Evolutionary conservation across 2,888 invertebrate genomes (phyloP).

Genomic region (Slavum lentiscoides): DNA sequence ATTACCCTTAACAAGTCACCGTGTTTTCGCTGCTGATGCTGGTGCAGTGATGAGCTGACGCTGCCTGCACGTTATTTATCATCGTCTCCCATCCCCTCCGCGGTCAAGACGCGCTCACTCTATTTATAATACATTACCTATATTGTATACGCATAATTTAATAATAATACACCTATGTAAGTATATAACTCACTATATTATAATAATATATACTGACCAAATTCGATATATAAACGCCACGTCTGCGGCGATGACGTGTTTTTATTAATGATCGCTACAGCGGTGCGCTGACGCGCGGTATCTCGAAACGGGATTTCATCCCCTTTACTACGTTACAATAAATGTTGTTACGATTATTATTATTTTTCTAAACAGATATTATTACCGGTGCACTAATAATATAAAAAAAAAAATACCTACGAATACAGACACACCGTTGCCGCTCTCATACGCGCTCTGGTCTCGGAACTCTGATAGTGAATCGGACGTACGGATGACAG

Average conservation of each 20-base stretch:
- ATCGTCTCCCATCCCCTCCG: too few species aligned
- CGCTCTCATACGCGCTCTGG: neutral
- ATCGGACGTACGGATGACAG: conserved; percentile 29
- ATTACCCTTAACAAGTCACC: too few species aligned
- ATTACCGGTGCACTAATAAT: neutral
- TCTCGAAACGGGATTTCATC: neutral
- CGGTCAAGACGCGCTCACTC: too few species aligned
- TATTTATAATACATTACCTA: too few species aligned
- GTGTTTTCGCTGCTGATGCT: too few species aligned
- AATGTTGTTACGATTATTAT: neutral
- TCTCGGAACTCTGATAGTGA: neutral
- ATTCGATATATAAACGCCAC: neutral
- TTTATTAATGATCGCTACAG: neutral
- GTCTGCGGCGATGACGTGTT: neutral
- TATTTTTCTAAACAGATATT: neutral
- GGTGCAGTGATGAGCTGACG: too few species aligned
- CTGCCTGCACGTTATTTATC: too few species aligned
- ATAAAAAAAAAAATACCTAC: neutral
- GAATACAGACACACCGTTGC: neutral
- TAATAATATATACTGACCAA: too few species aligned
- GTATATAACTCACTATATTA: too few species aligned
- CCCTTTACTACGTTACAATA: neutral
- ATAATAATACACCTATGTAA: neutral
- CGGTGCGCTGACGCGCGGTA: neutral
- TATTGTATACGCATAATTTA: too few species aligned